phyloP scores from a whole-genome alignment of 2,113 vertebrate species.

The Salvelinus namaycush region DNA sequence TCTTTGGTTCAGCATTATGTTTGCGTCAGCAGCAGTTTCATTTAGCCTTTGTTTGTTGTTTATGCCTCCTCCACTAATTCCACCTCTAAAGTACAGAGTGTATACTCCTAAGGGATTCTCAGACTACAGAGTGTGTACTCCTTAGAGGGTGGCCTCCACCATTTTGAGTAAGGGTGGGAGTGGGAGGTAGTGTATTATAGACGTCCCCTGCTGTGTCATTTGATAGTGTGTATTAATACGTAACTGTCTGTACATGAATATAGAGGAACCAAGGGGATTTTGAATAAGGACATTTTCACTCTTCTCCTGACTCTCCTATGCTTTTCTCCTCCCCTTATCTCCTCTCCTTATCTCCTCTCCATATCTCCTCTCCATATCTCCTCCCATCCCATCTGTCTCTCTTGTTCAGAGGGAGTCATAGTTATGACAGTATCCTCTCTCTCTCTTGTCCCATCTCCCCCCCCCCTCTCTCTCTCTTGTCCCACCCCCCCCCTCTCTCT shows the following conservation, averaged over 20 bases:
- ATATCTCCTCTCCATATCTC: neutral
- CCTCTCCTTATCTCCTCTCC: neutral
- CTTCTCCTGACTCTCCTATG: slow-evolving; percentile 20
- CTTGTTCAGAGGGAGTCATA: no score
- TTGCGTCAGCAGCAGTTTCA: neutral
- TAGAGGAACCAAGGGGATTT: slow-evolving; percentile 43
- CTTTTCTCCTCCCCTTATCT: neutral
- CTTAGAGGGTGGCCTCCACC: neutral
- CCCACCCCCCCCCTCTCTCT: neutral
- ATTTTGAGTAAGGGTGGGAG: slow-evolving; percentile 14
- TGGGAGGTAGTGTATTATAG: slow-evolving; percentile 40
- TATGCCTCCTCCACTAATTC: slow-evolving; percentile 26
- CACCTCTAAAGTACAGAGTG: slow-evolving; percentile 1
- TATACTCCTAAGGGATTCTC: neutral
- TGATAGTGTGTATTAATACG: slow-evolving; percentile 4
- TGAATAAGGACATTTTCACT: no score
- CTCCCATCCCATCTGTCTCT: slow-evolving; percentile 2
- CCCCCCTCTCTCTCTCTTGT: neutral
- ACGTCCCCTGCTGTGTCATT: slow-evolving; percentile 24
- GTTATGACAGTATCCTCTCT: neutral
- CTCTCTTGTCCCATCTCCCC: neutral
- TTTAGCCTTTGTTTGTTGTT: neutral
- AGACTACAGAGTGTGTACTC: neutral
- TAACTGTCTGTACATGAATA: slow-evolving; percentile 41
- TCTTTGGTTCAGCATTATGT: no score